A percentile compares a stretch with the other conserved stretches of the same genome.
These are phyloP conservation scores for Ciconia nigra DNA, from an alignment of 2,797 vertebrate genomes.

Conservation along the genomic window DNA sequence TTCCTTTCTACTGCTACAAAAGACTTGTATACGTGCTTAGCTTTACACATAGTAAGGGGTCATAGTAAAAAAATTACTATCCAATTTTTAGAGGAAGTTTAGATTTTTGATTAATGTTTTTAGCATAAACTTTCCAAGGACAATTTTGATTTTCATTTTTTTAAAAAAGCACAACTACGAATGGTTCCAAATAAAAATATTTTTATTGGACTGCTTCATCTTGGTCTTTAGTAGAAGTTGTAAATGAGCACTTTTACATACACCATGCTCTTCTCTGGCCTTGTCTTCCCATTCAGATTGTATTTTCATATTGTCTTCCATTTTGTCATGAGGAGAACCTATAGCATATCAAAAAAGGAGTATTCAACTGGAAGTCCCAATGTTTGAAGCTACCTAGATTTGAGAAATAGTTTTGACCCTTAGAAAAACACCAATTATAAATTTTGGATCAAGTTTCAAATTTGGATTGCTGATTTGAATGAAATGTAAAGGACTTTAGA, in stretches of 20 bases:
- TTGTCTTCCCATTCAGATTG: neutral
- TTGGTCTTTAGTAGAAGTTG: neutral
- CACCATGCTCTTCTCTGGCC: neutral
- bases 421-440: neutral
- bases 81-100: neutral
- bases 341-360: neutral
- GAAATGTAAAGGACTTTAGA: neutral
- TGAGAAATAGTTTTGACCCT: fast-evolving
- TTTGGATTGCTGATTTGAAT: neutral
- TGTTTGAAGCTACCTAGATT: neutral
- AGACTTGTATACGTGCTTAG: neutral
- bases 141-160: neutral
- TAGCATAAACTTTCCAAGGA: neutral
- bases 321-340: neutral
- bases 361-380: neutral
- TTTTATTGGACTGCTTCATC: neutral
- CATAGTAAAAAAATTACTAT: neutral
- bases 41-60: neutral
- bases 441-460: neutral
- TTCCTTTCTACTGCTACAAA: neutral
- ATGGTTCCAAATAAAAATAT: neutral
- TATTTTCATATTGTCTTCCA: neutral
- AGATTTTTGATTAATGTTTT: fast-evolving
- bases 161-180: neutral
- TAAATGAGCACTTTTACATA: neutral